phyloP scores from a whole-genome alignment of 2,797 vertebrate species.

The Scolopax rusticola region DNA sequence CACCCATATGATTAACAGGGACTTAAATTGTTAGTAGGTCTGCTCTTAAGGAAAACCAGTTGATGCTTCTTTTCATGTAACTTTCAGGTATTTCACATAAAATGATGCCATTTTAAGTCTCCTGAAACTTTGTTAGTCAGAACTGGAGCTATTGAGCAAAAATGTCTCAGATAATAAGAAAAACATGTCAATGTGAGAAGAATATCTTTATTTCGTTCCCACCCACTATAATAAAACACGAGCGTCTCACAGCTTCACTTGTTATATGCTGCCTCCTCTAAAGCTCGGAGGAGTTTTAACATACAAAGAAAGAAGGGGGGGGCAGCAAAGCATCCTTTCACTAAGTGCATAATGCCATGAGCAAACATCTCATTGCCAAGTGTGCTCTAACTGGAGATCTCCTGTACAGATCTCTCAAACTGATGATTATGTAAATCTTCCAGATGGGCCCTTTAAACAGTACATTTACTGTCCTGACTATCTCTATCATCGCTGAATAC shows the following conservation, averaged over 20 bases:
- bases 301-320: not conserved
- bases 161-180: not conserved
- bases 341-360: not conserved
- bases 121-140: not conserved
- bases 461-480: slow-evolving; percentile 1
- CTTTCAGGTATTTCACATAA: not conserved
- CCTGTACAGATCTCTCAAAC: not conserved
- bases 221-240: not conserved
- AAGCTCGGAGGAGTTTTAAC: not conserved
- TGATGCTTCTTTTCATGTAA: not conserved
- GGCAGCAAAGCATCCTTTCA: not conserved
- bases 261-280: not conserved
- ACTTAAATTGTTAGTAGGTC: not conserved
- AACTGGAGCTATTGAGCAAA: not conserved
- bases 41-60: not conserved
- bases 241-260: not conserved
- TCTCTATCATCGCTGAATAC: not conserved
- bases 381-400: not conserved
- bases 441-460: slow-evolving; percentile 11
- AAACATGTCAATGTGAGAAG: not conserved
- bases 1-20: not conserved
- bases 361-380: not conserved
- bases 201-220: not conserved
- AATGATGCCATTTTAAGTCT: not conserved
- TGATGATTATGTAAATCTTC: slow-evolving; percentile 16